These are phyloP conservation scores for Python bivittatus DNA, from an alignment of 2,113 vertebrate genomes.

Conservation along the genomic window DNA sequence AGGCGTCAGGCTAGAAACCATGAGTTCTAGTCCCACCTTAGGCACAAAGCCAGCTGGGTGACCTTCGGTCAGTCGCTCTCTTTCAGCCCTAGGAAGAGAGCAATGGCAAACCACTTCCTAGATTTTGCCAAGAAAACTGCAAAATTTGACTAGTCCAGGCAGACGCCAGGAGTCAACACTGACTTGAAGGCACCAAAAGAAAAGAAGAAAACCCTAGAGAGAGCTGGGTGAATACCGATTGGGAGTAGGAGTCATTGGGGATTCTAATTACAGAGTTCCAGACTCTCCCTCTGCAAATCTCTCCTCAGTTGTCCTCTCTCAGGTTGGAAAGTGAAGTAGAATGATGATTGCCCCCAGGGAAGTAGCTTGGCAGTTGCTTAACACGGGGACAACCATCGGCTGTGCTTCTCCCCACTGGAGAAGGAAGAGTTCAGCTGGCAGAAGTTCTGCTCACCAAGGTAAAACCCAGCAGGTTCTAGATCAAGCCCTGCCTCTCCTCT, in stretches of 20 bases:
- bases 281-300: not conserved
- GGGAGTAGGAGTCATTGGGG: not conserved
- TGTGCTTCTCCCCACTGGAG: not conserved
- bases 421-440: not conserved
- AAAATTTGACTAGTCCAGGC: not conserved
- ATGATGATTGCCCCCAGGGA: not conserved
- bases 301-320: not conserved
- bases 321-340: not conserved
- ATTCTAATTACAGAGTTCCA: not conserved
- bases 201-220: not conserved
- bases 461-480: not conserved
- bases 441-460: not conserved
- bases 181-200: not conserved
- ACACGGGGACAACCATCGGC: not conserved
- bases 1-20: no score
- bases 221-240: not conserved
- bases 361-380: not conserved
- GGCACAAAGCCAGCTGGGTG: not conserved
- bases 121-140: not conserved
- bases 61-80: not conserved
- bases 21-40: not conserved
- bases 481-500: not conserved
- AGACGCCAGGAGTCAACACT: not conserved
- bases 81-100: not conserved
- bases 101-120: not conserved